Evolutionary conservation across 2,888 invertebrate genomes (phyloP), one percentile per base, ranked within the genome.

Genomic region (Blomia tropicalis): DNA sequence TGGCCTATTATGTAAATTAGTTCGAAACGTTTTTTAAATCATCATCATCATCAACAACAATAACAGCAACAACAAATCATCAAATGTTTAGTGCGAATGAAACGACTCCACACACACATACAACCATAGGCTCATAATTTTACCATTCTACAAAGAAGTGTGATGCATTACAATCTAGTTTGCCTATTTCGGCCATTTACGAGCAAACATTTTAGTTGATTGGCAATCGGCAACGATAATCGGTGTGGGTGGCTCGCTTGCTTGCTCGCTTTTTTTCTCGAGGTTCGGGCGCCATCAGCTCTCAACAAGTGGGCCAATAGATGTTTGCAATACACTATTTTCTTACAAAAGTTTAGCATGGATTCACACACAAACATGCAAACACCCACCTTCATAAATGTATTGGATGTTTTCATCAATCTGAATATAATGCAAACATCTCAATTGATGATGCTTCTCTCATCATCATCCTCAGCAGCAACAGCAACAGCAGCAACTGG

Each of bases 1-100:
- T 47, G 51, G 51, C 51, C 51, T 47, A 47, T 47, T 47, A 47
- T 47, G 51, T n/a, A 47, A 47, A 47, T 47, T 47, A 27, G 51
- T 27, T 7, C n/a, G 14, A n/a, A 41, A 14, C 41, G 41, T 41
- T 41, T 41, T n/a, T 41, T n/a, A 17, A 14, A 17, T n/a, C 14
- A 41, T 41, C 41, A n/a, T 41, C 41, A 41, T 14, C n/a, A 41
- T n/a, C n/a, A n/a, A 14, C 14, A 14, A 14, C 14, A 41, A 41
- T 14, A 17, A n/a, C 41, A 17, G 41, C 41, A 14, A 27, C 22
- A 11, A n/a, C 51, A 47, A 22, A 25, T 22, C 22, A 14, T 19
- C 7, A 47, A 22, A 19, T 27, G 23, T 47, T 47, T 47, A 14
- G 23, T n/a, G n/a, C n/a, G n/a, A n/a, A n/a, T n/a, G n/a, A n/a